Evolutionary conservation across 2,888 invertebrate species (phyloP), one percentile per base, ranked within the genome.

Genomic region (Mycogona germanica): DNA sequence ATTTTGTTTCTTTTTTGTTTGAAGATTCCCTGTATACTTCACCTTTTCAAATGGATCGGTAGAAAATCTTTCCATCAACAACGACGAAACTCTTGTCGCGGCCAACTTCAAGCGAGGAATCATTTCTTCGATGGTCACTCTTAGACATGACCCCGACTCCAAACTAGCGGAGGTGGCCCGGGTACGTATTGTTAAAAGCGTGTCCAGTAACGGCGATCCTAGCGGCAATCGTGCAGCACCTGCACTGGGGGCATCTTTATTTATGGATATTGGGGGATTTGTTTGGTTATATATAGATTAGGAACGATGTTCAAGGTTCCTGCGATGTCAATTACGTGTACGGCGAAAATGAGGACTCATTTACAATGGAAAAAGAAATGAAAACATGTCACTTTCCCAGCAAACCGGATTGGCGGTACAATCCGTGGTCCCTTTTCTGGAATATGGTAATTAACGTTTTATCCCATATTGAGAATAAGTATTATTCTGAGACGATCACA

Each of bases 21-120:
- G 35, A 48, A 61, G 61, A 26, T 50, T 56, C 38, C 41, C 56
- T 1, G 44, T 60, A 1, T 28, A 47, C 7, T 61, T 61, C 44
- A 42, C 50, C 5, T 49, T 60, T 19, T 23, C 17, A 17, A 51
- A 59, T 12, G 61, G 61, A 6, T 50, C 55, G 28, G 37, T 61
- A 1, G 9, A 17, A 9, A 47, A 52, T 12, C 9, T 61, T 7
- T 25, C 42, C 17, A 47, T 57, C 2, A 23, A 56, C 25, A 46
- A 56, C 23, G 45, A 56, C 9, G 61, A 60, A 51, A 54, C 59
- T 2, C 14, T 60, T 6, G n/a, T 45, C 41, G 46, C 53, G 7
- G 30, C 58, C 6, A 61, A 61, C 30, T 57, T 61, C 30, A 61
- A 61, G 55, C 51, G 59, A 53, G 61, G 60, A 3, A 59, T 57